These are phyloP conservation scores for Oryctolagus cuniculus DNA, from an alignment of 2,113 vertebrate genomes.

Conservation along the genomic window mOryCun1.1 NC_091439.1:71865001-71865500, in stretches of 20 bases:
- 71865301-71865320: not conserved
- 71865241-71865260: not conserved
- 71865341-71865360: not conserved
- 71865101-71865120: not conserved
- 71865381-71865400: not conserved
- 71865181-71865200: not conserved
- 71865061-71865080: too few relatives aligned
- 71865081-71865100: too few relatives aligned
- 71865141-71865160: not conserved
- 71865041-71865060: too few relatives aligned
- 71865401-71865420: conserved; percentile 18
- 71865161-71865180: not conserved
- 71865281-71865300: not conserved
- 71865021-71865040: too few relatives aligned
- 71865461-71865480: too few relatives aligned
- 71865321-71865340: not conserved
- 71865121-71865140: not conserved
- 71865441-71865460: too few relatives aligned
- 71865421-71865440: too few relatives aligned
- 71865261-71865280: not conserved
- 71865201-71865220: not conserved
- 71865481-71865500: too few relatives aligned
- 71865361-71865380: not conserved
- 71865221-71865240: not conserved
- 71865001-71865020: too few relatives aligned